Base-by-base conservation (phyloP, 2,797 vertebrate genomes). In the Lutjanus campechanus region DNA sequence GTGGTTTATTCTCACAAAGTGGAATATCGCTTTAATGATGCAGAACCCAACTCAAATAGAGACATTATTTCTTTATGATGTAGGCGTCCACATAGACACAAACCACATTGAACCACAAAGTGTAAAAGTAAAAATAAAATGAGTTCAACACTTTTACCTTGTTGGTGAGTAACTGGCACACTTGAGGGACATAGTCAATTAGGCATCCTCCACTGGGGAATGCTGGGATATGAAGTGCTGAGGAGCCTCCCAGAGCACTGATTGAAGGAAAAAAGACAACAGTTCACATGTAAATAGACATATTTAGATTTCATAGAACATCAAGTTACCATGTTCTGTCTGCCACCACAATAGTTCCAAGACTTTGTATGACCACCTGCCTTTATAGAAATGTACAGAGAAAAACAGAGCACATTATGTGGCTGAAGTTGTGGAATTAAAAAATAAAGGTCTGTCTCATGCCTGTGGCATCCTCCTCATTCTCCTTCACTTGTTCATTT, bases 151-250 rank as follows among this genome's bases (percentile, higher is more conserved):
- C 7, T 36, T 73, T 81, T 91, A 99, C 98, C 97, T 99, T 99
- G 92, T 97, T 99, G 78, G 96, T 99, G 90, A 99, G 96, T 78
- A 99, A 94, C 89, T 98, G 97, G 94, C 98, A 99, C 50, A 99
- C 97, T 95, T 99, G 98, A 63, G 98, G 98, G 70, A 99, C 98
- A 0, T 99, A 99, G 93, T 99, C 98, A 2, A 99, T 99, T 84
- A 99, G 97, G 91, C 98, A 99, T 70, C 98, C 97, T 90, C 98
- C 98, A 85, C 97, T 92, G 36, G 98, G 98, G 91, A 99, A 99
- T 81, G 97, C 96, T 89, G 98, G 98, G 92, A 99, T 99, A 71
- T 99, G 98, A 87, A 99, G 96, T 47, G 98, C 98, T 6, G 98
- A 98, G 25, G 98, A 96, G 81, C 97, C 98, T 91, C 98, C 98